Evolutionary conservation across 1,140 invertebrate genomes (phyloP).

Genomic region (Tribolium castaneum): DNA sequence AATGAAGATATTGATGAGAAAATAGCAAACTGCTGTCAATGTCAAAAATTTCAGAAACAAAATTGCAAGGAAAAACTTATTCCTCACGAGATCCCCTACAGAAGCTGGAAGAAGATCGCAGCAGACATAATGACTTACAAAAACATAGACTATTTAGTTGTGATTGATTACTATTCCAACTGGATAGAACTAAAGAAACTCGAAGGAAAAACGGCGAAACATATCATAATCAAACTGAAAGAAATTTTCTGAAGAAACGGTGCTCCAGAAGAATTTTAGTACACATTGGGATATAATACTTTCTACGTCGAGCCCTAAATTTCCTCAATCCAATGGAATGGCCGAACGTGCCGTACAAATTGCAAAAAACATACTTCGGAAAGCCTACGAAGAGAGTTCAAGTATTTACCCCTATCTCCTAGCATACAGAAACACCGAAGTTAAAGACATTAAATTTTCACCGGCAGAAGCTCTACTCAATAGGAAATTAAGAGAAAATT

Average conservation of each 20-base stretch:
- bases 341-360: conserved; percentile 59
- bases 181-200: neutral
- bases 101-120: too few relatives aligned
- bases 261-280: neutral
- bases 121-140: too few relatives aligned
- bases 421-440: conserved; percentile 45
- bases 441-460: conserved; percentile 52
- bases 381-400: conserved; percentile 35
- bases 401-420: conserved; percentile 32
- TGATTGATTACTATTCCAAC: neutral
- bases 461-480: conserved; percentile 45
- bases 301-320: conserved; percentile 61
- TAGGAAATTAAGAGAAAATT: neutral
- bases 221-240: neutral
- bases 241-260: neutral
- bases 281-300: conserved; percentile 61
- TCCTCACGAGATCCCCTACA: too few relatives aligned
- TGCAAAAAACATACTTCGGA: conserved; percentile 56
- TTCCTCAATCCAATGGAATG: conserved; percentile 60
- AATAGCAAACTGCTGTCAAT: too few relatives aligned
- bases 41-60: too few relatives aligned
- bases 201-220: neutral
- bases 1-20: too few relatives aligned
- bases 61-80: too few relatives aligned
- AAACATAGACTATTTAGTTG: neutral